Evolutionary conservation across 2,113 vertebrate genomes (phyloP).

Genomic region (Thalassarche chlororhynchos): DNA sequence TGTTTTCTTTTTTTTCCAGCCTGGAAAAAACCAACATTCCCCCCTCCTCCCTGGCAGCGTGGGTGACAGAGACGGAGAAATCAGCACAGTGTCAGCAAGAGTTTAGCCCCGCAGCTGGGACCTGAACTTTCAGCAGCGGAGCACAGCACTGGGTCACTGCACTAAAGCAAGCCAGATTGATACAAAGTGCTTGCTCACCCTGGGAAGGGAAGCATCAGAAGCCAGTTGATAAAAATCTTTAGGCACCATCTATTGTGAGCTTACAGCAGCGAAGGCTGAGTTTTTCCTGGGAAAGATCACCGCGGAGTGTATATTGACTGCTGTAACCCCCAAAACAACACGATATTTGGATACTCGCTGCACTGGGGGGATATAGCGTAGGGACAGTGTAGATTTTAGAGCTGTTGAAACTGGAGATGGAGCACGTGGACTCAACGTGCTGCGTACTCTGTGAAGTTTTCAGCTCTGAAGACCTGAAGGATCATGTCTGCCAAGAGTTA

Average conservation of each 20-base stretch:
- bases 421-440: background rate
- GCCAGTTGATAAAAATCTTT: background rate
- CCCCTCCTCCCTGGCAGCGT: background rate
- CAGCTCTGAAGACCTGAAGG: background rate
- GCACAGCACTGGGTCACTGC: background rate
- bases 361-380: accelerated
- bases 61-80: constrained; percentile 1
- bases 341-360: background rate
- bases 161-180: constrained; percentile 41
- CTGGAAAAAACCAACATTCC: background rate
- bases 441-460: background rate
- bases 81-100: constrained; percentile 18
- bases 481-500: constrained; percentile 24
- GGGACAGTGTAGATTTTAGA: background rate
- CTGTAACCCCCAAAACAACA: accelerated
- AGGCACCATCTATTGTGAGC: background rate
- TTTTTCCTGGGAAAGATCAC: background rate
- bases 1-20: background rate
- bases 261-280: background rate
- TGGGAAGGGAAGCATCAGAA: background rate
- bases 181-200: background rate
- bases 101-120: constrained; percentile 46
- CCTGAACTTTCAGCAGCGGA: background rate
- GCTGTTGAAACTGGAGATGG: background rate
- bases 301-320: accelerated